Percentiles rank a stretch among this genome's conserved stretches.
Conservation (phyloP, 2,113 vertebrate species). For the Gopherus evgoodei region DNA sequence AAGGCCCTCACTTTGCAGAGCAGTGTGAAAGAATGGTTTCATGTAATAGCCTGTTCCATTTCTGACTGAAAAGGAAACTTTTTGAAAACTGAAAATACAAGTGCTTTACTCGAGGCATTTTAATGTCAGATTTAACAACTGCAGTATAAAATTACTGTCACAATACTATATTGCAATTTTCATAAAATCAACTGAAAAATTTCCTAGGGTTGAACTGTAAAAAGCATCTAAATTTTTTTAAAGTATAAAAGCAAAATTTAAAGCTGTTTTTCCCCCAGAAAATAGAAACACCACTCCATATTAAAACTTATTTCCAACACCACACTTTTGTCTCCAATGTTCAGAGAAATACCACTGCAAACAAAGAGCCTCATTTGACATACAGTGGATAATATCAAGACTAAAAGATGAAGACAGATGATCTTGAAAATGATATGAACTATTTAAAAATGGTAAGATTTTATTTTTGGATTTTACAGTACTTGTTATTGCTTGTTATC, state of each 20-base stretch:
- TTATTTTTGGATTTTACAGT: neutral
- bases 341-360: slow-evolving; percentile 10
- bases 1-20: neutral
- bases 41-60: neutral
- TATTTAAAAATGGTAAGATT: neutral
- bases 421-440: neutral
- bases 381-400: neutral
- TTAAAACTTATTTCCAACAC: neutral
- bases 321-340: neutral
- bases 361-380: neutral
- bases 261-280: neutral
- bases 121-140: slow-evolving; percentile 59
- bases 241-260: neutral
- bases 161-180: slow-evolving; percentile 36
- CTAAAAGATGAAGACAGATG: neutral
- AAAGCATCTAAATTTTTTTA: neutral
- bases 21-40: neutral
- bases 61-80: slow-evolving; percentile 17
- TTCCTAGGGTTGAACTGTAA: neutral
- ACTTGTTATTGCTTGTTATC: neutral
- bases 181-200: slow-evolving; percentile 45
- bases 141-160: slow-evolving; percentile 38
- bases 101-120: slow-evolving; percentile 23
- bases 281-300: neutral
- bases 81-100: neutral